These are phyloP conservation scores for Eupleurogrammus muticus DNA, from an alignment of 2,797 vertebrate species.

Conservation along the genomic window DNA sequence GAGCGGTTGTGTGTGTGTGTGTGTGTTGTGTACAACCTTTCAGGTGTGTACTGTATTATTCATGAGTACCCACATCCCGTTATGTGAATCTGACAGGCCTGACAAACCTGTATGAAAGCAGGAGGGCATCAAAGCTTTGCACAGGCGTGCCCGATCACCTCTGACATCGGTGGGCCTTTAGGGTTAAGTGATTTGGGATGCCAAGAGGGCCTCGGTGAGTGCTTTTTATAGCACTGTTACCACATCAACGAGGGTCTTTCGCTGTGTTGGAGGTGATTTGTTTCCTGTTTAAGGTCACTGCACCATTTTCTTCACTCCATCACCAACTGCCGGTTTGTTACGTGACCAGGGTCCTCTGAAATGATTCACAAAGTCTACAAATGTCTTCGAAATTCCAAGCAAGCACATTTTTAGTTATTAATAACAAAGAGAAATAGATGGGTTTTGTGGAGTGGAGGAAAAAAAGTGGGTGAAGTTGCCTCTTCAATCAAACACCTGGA, in stretches of 20 bases:
- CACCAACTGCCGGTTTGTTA: neutral
- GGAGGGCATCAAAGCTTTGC: conserved; percentile 33
- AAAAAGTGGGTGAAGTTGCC: neutral
- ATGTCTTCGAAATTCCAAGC: neutral
- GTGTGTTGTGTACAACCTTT: conserved; percentile 16
- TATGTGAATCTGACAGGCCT: conserved; percentile 36
- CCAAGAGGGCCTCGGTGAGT: conserved; percentile 8
- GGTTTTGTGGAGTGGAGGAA: neutral
- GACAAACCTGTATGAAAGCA: conserved; percentile 39
- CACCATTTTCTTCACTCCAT: neutral
- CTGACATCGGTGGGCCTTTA: conserved; percentile 23
- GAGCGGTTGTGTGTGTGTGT: conserved; percentile 20
- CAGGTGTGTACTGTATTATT: conserved; percentile 64
- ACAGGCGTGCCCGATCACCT: conserved; percentile 24
- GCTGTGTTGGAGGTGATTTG: neutral
- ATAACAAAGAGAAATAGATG: neutral
- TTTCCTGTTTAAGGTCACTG: conserved; percentile 8
- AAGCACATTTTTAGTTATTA: neutral
- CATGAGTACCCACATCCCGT: conserved; percentile 32
- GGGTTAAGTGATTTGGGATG: conserved; percentile 34
- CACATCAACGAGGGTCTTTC: conserved; percentile 6
- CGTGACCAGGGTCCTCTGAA: neutral
- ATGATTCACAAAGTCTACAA: neutral
- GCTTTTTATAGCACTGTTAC: conserved; percentile 11
- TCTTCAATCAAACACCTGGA: neutral